A percentile compares a stretch with the other conserved stretches of the same genome.
phyloP scores from a whole-genome alignment of 2,797 vertebrate species.

The Spheniscus humboldti region DNA sequence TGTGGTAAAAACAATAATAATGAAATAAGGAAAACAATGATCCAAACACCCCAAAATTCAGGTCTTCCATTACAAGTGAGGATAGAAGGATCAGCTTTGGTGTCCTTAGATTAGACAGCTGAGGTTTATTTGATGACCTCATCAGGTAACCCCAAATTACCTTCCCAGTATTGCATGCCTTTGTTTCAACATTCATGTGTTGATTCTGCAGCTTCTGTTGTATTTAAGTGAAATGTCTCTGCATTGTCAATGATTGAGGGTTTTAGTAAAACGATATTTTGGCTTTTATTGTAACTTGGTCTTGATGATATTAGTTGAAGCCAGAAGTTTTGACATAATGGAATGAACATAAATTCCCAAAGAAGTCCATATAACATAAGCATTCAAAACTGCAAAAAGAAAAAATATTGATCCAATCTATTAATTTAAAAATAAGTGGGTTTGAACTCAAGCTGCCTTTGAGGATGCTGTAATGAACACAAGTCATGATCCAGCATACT shows the following conservation, averaged over 20 bases:
- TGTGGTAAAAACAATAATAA: neutral
- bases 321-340: neutral
- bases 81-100: neutral
- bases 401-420: slow-evolving; percentile 9
- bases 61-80: neutral
- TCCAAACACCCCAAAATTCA: neutral
- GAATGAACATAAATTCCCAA: neutral
- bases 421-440: slow-evolving; percentile 24
- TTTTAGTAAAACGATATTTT: neutral
- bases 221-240: neutral
- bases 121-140: neutral
- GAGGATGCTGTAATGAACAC: slow-evolving; percentile 10
- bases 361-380: neutral
- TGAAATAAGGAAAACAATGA: neutral
- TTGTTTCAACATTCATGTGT: neutral
- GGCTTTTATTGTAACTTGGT: neutral
- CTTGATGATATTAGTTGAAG: neutral
- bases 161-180: neutral
- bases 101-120: neutral
- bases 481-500: neutral
- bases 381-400: neutral
- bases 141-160: neutral
- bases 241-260: too few relatives aligned
- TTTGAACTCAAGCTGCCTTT: slow-evolving; percentile 35
- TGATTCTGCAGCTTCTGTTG: neutral